Evolutionary conservation across 1,140 invertebrate species (phyloP).

Genomic region (Drosophila hydei): DNA sequence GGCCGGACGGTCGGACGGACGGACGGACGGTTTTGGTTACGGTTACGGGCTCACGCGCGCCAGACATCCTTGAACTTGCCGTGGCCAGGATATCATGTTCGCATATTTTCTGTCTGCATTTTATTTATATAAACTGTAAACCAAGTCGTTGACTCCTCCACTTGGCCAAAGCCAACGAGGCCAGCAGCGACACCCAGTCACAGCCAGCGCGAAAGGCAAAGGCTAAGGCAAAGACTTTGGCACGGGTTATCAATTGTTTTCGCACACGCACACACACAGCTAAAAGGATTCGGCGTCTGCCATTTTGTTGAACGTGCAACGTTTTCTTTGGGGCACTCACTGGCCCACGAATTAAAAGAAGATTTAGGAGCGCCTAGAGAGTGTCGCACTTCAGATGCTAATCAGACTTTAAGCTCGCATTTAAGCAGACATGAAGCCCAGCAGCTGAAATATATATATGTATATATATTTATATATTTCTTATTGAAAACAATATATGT

Average conservation of each 20-base stretch:
- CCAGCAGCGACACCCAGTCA: background rate
- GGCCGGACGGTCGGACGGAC: background rate
- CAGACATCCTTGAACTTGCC: conserved; percentile 78
- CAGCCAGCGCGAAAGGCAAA: background rate
- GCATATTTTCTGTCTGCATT: conserved; percentile 71
- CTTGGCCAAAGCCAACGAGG: background rate
- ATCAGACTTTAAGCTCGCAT: conserved; percentile 4
- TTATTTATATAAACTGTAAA: conserved; percentile 60
- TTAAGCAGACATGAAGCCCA: background rate
- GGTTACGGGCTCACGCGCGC: conserved; percentile 49
- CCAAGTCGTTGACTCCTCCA: conserved; percentile 45
- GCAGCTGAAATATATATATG: no score
- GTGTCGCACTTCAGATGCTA: conserved; percentile 9
- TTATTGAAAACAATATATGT: no score
- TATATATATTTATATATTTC: no score
- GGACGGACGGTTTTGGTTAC: conserved; percentile 1
- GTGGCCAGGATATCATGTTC: conserved; percentile 70
- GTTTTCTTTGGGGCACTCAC: conserved; percentile 46
- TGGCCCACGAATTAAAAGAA: conserved; percentile 26
- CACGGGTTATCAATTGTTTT: conserved; percentile 37
- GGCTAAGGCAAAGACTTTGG: background rate
- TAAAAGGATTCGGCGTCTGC: conserved; percentile 49
- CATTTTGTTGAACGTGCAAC: conserved; percentile 54
- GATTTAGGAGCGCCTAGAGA: conserved; percentile 20
- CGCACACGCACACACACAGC: conserved; percentile 11